Evolutionary conservation across 2,888 invertebrate genomes (phyloP).

Genomic region (Tinea semifulvella): DNA sequence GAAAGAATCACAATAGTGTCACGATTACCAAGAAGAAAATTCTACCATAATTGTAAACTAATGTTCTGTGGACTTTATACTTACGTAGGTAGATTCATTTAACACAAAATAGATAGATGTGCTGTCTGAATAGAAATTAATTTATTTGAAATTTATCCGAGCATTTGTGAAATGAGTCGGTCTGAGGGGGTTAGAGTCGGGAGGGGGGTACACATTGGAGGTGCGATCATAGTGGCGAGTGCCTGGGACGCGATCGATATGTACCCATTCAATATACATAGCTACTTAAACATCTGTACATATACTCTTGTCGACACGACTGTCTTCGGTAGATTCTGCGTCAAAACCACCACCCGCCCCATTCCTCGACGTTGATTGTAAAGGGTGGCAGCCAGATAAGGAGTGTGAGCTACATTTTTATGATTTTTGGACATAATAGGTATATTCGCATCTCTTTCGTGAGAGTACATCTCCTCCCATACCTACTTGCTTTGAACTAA

Average conservation of each 20-base stretch:
- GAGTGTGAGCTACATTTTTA: constrained; percentile 5
- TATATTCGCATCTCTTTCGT: too few relatives aligned
- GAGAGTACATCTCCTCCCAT: background rate
- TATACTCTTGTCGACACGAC: constrained; percentile 41
- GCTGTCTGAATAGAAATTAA: background rate
- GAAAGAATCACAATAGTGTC: too few relatives aligned
- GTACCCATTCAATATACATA: constrained; percentile 61
- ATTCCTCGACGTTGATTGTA: constrained; percentile 7
- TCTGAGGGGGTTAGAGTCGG: constrained; percentile 31
- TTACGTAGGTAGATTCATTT: too few relatives aligned
- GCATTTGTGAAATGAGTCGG: constrained; percentile 6
- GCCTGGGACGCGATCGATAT: constrained; percentile 65
- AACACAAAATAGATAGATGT: too few relatives aligned
- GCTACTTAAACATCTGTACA: constrained; percentile 42
- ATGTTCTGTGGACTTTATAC: too few relatives aligned
- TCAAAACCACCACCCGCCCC: constrained; percentile 35
- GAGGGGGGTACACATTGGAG: constrained; percentile 51
- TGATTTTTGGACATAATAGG: constrained; percentile 4
- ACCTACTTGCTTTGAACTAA: too few relatives aligned
- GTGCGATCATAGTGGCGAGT: constrained; percentile 65
- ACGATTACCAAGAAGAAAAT: too few relatives aligned
- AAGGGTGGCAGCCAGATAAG: constrained; percentile 9
- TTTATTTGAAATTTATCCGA: constrained; percentile 1
- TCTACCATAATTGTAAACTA: too few relatives aligned
- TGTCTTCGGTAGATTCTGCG: constrained; percentile 65